Evolutionary conservation across 2,113 vertebrate genomes (phyloP), one percentile per base, ranked within the genome.

Genomic region (Hemiprocne comata): DNA sequence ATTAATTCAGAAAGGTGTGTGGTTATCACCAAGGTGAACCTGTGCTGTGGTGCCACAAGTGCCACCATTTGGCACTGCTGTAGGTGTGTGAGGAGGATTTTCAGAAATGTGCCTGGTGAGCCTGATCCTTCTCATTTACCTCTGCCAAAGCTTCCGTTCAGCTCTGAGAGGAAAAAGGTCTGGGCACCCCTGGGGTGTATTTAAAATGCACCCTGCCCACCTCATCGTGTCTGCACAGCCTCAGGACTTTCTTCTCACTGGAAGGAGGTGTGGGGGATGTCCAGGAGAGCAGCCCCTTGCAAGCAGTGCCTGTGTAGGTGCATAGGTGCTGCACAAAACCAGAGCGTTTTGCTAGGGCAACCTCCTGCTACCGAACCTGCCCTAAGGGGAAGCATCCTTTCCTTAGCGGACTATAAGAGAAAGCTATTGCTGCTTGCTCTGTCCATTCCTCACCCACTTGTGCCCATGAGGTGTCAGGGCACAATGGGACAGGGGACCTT

Each of bases 11-110:
- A 67, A 60, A n/a, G 3, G 7, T 58, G 25, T 33, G 31, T 40
- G 67, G 40, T 60, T 34, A 0, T n/a, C 0, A 0, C 33, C n/a
- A 54, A 24, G 73, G 34, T 0, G 3, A 34, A 26, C 6, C 50
- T 61, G 38, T 0, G 0, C 60, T 26, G 40, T 17, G 46, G 60
- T 21, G 57, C 18, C 1, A 0, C 36, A 36, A 61, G n/a, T 24
- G n/a, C n/a, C 55, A 50, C 55, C 2, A 0, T 67, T 31, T 36
- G 65, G 29, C 26, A 8, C 33, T 50, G 51, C 42, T 4, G 1
- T 13, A 42, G n/a, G 38, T 14, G 19, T 12, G 13, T 33, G 29
- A n/a, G 40, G 3, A 85, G 55, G 8, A 19, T 60, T 80, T 69
- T 18, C 15, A 34, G 64, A 46, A 28, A 23, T 24, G 20, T 0